Conservation (phyloP, 2,888 invertebrate genomes). For the Melanostoma mellinum region DNA sequence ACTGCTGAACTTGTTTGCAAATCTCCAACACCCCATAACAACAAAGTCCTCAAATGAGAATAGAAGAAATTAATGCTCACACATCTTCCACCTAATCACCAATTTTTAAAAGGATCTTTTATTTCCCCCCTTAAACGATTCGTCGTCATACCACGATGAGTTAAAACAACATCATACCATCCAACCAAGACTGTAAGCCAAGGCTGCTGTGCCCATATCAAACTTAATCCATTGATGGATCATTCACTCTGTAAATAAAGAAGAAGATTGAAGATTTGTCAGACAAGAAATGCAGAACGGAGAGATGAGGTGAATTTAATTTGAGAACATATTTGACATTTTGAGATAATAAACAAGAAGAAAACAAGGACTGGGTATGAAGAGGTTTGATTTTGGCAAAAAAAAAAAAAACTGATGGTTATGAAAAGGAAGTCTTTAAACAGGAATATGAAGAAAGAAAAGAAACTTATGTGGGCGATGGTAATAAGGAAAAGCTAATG, state of each 20-base stretch:
- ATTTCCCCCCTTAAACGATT: conserved; percentile 42
- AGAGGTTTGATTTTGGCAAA: too few relatives aligned
- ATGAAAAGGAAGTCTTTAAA: too few relatives aligned
- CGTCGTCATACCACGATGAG: background rate
- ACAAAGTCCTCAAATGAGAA: conserved; percentile 16
- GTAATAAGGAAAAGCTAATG: too few relatives aligned
- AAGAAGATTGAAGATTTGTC: conserved; percentile 31
- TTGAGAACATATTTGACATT: too few relatives aligned
- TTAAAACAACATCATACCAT: background rate
- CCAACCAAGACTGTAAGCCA: background rate
- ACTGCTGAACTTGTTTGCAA: too few relatives aligned
- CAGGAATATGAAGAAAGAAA: too few relatives aligned
- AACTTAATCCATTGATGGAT: conserved; percentile 69
- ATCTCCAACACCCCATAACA: background rate
- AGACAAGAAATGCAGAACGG: background rate
- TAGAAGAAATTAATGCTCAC: conserved; percentile 57
- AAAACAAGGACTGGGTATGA: too few relatives aligned
- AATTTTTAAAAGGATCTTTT: conserved; percentile 50
- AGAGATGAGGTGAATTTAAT: too few relatives aligned
- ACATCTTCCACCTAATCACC: conserved; percentile 70
- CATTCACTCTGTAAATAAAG: conserved; percentile 64
- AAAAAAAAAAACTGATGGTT: too few relatives aligned
- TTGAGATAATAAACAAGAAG: too few relatives aligned
- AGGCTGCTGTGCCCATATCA: conserved; percentile 35
- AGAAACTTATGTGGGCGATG: too few relatives aligned